Evolutionary conservation across 2,888 invertebrate species (phyloP).

Genomic region (Cerastis leucographa): DNA sequence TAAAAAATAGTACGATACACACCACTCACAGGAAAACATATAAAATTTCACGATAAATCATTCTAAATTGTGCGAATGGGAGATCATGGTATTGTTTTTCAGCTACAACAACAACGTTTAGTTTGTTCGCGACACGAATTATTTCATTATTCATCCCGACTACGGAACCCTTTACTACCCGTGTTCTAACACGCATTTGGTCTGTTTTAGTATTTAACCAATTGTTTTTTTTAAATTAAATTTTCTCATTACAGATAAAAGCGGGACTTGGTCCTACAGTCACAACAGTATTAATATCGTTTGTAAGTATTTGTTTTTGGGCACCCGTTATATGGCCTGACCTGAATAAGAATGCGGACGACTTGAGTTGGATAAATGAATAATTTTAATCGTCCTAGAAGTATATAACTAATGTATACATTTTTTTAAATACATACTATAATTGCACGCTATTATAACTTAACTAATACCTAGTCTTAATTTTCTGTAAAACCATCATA

Average conservation of each 20-base stretch:
- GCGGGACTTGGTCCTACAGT: conserved; percentile 79
- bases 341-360: conserved; percentile 45
- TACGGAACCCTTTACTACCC: too few relatives aligned
- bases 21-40: too few relatives aligned
- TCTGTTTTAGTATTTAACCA: too few relatives aligned
- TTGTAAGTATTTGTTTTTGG: conserved; percentile 75
- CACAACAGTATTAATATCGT: conserved; percentile 73
- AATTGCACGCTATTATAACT: neutral
- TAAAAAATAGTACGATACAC: too few relatives aligned
- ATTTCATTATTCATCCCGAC: too few relatives aligned
- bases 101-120: too few relatives aligned
- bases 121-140: too few relatives aligned
- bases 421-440: neutral
- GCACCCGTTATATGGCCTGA: conserved; percentile 82
- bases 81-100: too few relatives aligned
- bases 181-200: too few relatives aligned
- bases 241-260: conserved; percentile 75
- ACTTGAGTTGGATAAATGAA: conserved; percentile 17
- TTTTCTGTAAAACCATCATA: neutral
- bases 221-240: neutral
- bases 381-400: neutral
- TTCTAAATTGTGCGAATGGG: too few relatives aligned
- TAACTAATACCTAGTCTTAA: neutral
- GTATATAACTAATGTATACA: neutral
- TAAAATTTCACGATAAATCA: too few relatives aligned